phyloP scores from a whole-genome alignment of 2,888 invertebrate species.

The Drosophila kambysellisi region DNA sequence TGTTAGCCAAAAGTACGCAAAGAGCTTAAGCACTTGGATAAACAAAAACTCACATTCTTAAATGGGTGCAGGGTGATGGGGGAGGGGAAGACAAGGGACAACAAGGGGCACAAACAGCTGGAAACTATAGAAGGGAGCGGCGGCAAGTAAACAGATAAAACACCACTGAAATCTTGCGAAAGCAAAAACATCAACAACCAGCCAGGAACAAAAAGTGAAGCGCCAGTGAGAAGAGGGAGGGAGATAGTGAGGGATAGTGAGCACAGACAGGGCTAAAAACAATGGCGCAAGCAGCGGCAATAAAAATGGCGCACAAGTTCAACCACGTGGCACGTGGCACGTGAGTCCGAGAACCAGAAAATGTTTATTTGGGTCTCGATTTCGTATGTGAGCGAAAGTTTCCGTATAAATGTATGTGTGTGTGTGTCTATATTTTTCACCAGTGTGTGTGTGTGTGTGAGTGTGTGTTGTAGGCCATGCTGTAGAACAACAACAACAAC shows the following conservation, averaged over 20 bases:
- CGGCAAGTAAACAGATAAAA: conserved; percentile 68
- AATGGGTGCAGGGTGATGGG: not conserved
- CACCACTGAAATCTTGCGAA: conserved; percentile 66
- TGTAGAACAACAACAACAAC: conserved; percentile 43
- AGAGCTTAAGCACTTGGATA: conserved; percentile 77
- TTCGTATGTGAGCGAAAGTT: conserved; percentile 35
- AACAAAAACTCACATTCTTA: conserved; percentile 68
- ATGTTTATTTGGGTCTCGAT: conserved; percentile 74
- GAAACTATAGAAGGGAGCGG: conserved; percentile 19
- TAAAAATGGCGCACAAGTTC: conserved; percentile 81
- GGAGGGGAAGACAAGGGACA: not conserved
- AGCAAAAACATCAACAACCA: conserved; percentile 77
- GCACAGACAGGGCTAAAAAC: conserved; percentile 50
- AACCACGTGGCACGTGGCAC: conserved; percentile 69
- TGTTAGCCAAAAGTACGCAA: conserved; percentile 45
- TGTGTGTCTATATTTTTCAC: conserved; percentile 16
- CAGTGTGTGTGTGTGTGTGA: conserved; percentile 22
- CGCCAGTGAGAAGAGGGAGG: not conserved
- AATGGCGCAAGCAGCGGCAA: conserved; percentile 73
- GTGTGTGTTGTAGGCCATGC: conserved; percentile 69
- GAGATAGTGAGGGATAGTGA: conserved; percentile 23
- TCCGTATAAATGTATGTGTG: conserved; percentile 24
- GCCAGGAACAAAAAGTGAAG: conserved; percentile 29
- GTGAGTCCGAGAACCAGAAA: conserved; percentile 78
- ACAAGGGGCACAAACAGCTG: not conserved